These are phyloP conservation scores for Heliconius nattereri DNA, from an alignment of 1,140 invertebrate species.

Conservation along the genomic window DNA sequence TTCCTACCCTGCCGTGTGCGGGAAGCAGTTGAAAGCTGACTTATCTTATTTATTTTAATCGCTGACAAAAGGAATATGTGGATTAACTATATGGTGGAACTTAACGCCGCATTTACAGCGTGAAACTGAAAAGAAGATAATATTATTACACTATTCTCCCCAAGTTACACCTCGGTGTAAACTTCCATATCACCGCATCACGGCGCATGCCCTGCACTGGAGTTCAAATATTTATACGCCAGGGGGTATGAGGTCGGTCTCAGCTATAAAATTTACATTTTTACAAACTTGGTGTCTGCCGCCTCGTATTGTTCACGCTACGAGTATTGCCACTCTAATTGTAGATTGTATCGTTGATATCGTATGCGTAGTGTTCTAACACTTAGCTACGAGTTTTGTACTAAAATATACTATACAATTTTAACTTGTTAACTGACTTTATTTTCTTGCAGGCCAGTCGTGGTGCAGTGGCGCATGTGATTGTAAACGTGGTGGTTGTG, in stretches of 20 bases:
- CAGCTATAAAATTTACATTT: conserved; percentile 76
- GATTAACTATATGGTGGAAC: too few relatives aligned
- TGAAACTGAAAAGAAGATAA: too few relatives aligned
- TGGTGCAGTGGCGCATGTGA: too few relatives aligned
- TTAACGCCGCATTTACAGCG: too few relatives aligned
- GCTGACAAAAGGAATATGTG: too few relatives aligned
- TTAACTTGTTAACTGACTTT: too few relatives aligned
- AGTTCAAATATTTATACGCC: conserved; percentile 66
- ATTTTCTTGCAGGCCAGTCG: too few relatives aligned
- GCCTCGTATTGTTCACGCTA: conserved; percentile 38
- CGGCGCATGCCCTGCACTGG: conserved; percentile 56
- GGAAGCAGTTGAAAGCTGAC: too few relatives aligned
- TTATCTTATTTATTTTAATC: too few relatives aligned
- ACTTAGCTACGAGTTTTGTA: not conserved
- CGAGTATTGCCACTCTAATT: conserved; percentile 37
- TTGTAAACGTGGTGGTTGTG: too few relatives aligned
- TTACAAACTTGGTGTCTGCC: conserved; percentile 54
- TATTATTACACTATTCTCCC: too few relatives aligned
- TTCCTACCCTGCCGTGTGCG: too few relatives aligned
- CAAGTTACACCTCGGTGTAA: conserved; percentile 44
- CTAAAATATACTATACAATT: not conserved
- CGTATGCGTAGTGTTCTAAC: not conserved
- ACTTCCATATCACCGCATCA: not conserved
- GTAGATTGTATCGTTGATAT: conserved; percentile 30
- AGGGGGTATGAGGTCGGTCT: conserved; percentile 62